Base-by-base conservation (phyloP, 2,113 vertebrate genomes). In the Cephalopholis sonnerati region DNA sequence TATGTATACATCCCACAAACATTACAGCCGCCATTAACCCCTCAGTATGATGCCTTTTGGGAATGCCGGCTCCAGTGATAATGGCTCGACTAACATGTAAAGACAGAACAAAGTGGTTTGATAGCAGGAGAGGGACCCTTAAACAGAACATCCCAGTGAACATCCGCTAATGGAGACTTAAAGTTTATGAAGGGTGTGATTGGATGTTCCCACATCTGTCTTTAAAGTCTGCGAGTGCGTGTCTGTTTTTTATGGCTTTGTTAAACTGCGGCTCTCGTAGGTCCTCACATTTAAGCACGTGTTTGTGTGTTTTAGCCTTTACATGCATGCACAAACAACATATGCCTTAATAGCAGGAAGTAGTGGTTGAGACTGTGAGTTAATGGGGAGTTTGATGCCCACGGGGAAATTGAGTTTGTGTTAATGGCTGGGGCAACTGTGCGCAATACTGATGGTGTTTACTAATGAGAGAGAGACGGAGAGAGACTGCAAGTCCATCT, bases 371-470 rank as follows among this genome's bases (percentile, higher is more conserved):
- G 78, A 65, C 70, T 68, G 86, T 8, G 79, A 88, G 81, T 81
- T 83, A 87, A 92, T 87, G 78, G 74, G 68, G 39, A 81, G 80
- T 81, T 81, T 79, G 90, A 90, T 79, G 87, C 84, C 88, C 72
- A n/a, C 51, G 16, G 87, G 84, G 79, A 69, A 68, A 58, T 22
- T 64, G 79, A 71, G 78, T 88, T 85, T 88, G 59, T 57, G 66
- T 77, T 90, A 77, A 89, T 87, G 84, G 65, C 69, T 2, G 36
- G 69, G 81, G 81, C 64, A 81, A 83, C 83, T 71, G 64, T 59
- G 69, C 59, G 18, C 75, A 29, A 64, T 80, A 32, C 74, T 55
- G 72, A 80, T 77, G 73, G 68, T 78, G 82, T 82, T 88, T 79
- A 74, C 74, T 83, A 91, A 91, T 92, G 88, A 85, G 76, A 70